Evolutionary conservation across 1,140 invertebrate species (phyloP), one percentile per base, ranked within the genome.

Genomic region (Harpegnathos saltator): DNA sequence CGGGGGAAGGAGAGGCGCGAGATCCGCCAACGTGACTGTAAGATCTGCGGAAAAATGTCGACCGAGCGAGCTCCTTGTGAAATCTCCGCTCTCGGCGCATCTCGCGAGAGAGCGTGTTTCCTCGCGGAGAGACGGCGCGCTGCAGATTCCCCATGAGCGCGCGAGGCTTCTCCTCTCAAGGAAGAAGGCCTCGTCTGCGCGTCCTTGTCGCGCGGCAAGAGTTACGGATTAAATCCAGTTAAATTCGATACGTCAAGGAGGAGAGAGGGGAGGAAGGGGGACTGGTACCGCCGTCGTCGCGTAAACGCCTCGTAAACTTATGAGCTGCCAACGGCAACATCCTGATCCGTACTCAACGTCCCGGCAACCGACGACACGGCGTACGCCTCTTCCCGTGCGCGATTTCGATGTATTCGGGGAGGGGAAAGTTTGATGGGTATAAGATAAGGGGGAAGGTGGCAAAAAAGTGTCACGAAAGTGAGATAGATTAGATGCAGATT

Each of bases 21-120:
- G 22, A 74, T 52, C 59, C 59, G 59, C 33, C 22, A 58, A 78
- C 65, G 75, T 78, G 75, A 78, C 75, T 52, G 50, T 78, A 58
- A n/a, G n/a, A 78, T 78, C 75, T 58, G 29, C 63, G 5, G 69
- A 78, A 78, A 78, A 69, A 78, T 78, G 19, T 68, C 62, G 65
- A 78, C 75, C 58, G 69, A 52, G 38, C 69, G 69, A 52, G 38
- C 58, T 54, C 24, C 54, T n/a, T n/a, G n/a, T 65, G 54, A 69
- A 71, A 80, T 80, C 65, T 80, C 33, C n/a, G 26, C n/a, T n/a
- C n/a, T n/a, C 15, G 44, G 7, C 56, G 38, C 59, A 61, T 26
- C 61, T 78, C 52, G 50, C 52, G 50, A 58, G 62, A 69, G 75
- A 78, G 29, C 63, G 69, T 78, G 69, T 58, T 78, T 78, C 75